phyloP scores from a whole-genome alignment of 2,797 vertebrate genomes.

The Eulemur rubriventer region DNA sequence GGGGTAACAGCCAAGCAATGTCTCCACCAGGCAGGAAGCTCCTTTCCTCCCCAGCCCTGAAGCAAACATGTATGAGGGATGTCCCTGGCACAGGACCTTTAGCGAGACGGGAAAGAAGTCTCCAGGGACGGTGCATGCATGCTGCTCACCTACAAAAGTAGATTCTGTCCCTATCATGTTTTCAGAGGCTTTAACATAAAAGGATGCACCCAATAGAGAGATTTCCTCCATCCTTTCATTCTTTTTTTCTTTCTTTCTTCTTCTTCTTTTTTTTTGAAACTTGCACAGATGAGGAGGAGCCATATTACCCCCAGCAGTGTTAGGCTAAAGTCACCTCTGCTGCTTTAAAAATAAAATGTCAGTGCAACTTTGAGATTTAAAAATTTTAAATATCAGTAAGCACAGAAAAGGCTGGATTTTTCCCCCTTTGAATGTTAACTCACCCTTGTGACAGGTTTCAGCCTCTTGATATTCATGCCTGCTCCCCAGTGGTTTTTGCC shows the following conservation, averaged over 20 bases:
- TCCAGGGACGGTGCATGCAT: slow-evolving; percentile 60
- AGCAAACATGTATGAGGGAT: slow-evolving; percentile 76
- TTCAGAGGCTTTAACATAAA: slow-evolving; percentile 70
- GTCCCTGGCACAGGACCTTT: slow-evolving; percentile 73
- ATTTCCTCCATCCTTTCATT: slow-evolving; percentile 43
- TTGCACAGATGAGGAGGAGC: not conserved
- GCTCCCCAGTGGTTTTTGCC: not conserved
- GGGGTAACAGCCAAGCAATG: slow-evolving; percentile 79
- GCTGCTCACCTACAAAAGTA: slow-evolving; percentile 71
- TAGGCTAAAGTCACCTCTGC: not conserved
- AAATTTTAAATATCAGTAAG: slow-evolving; percentile 65
- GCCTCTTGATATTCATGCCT: slow-evolving; percentile 1
- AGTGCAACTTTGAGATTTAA: slow-evolving; percentile 41
- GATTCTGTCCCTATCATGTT: slow-evolving; percentile 67
- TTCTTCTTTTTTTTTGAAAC: not conserved
- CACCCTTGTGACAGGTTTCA: slow-evolving; percentile 7
- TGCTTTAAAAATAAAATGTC: slow-evolving; percentile 58
- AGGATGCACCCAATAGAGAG: not conserved
- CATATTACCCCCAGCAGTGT: not conserved
- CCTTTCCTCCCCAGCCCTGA: slow-evolving; percentile 76
- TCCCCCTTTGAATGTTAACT: not conserved
- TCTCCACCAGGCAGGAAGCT: slow-evolving; percentile 69
- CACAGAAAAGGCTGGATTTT: slow-evolving; percentile 25
- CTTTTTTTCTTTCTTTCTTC: slow-evolving; percentile 32
- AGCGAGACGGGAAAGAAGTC: slow-evolving; percentile 75